Conservation (phyloP, 2,113 vertebrate species). For the Hemibagrus wyckioides region DNA sequence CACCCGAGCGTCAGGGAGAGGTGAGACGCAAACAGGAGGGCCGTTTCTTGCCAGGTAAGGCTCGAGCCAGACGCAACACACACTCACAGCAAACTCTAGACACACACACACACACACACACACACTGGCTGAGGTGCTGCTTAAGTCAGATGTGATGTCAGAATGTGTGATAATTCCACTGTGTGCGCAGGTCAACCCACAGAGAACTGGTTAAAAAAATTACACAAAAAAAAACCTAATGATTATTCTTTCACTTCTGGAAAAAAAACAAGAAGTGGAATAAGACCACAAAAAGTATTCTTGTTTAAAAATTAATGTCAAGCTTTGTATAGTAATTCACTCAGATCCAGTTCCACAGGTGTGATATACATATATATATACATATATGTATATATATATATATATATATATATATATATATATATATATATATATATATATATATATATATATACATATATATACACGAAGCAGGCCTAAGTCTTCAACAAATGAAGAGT, state of each 20-base stretch:
- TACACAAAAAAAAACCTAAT: not conserved
- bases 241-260: not conserved
- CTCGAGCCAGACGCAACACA: slow-evolving; percentile 38
- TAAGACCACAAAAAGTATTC: not conserved
- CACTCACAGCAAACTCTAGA: slow-evolving; percentile 17
- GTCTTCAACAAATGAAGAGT: slow-evolving; percentile 2
- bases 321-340: not conserved
- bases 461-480: not conserved
- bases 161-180: slow-evolving; percentile 49
- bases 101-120: slow-evolving; percentile 12
- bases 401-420: no score
- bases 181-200: slow-evolving; percentile 12
- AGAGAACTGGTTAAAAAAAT: not conserved
- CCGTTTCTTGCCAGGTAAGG: slow-evolving; percentile 78
- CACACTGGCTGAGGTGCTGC: slow-evolving; percentile 26
- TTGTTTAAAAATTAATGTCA: not conserved
- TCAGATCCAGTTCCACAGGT: slow-evolving; percentile 30
- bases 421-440: no score
- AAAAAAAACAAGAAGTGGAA: not conserved
- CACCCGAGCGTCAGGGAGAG: slow-evolving; percentile 78
- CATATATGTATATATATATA: no score
- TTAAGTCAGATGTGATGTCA: slow-evolving; percentile 41
- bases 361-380: no score
- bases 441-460: no score
- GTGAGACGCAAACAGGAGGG: slow-evolving; percentile 75